Evolutionary conservation across 2,113 vertebrate species (phyloP).

Genomic region (Barbus barbus): DNA sequence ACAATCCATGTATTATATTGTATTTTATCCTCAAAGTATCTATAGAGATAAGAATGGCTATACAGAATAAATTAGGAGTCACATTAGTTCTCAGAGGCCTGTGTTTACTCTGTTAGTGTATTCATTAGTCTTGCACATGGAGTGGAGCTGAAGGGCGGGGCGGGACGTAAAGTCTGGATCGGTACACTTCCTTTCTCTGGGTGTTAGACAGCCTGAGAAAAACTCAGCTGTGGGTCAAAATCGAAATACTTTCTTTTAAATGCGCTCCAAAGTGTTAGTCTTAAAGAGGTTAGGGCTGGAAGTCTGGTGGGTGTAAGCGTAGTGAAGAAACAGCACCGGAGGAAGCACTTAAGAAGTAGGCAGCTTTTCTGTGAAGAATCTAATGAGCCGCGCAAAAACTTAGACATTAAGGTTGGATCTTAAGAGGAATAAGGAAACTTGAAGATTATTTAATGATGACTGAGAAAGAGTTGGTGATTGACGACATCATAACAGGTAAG

Average conservation of each 20-base stretch:
- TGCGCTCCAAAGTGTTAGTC: constrained; percentile 23
- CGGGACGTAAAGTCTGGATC: constrained; percentile 59
- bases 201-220: constrained; percentile 44
- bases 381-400: constrained; percentile 45
- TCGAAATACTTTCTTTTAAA: not conserved
- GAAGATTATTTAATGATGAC: constrained; percentile 62
- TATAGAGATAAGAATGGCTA: not conserved
- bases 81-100: not conserved
- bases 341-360: not conserved
- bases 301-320: not conserved
- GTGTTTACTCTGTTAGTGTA: constrained; percentile 7
- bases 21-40: not conserved
- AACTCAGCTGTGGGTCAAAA: not conserved
- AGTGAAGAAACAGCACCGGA: not conserved
- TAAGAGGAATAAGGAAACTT: not conserved
- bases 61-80: not conserved
- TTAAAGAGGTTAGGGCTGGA: not conserved
- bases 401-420: constrained; percentile 49
- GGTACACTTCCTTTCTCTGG: constrained; percentile 65
- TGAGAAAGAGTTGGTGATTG: constrained; percentile 66
- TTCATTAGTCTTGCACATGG: constrained; percentile 34
- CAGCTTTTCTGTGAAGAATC: constrained; percentile 6
- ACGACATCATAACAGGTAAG: constrained; percentile 70
- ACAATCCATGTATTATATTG: not conserved
- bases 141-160: constrained; percentile 59